These are phyloP conservation scores for Cotesia vestalis DNA, from an alignment of 1,140 invertebrate genomes.

Conservation along the genomic window DNA sequence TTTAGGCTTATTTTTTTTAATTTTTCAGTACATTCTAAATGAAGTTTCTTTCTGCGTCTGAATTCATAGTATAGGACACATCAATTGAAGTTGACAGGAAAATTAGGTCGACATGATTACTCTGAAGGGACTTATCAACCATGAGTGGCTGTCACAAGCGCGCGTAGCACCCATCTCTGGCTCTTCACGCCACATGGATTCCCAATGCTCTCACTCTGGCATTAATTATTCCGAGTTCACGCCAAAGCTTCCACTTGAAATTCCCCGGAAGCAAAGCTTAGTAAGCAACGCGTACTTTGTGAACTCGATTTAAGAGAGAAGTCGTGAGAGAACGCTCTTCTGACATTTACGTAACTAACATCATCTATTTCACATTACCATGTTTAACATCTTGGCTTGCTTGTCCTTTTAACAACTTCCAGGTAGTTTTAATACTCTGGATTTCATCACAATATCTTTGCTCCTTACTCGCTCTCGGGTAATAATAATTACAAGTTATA, in stretches of 20 bases:
- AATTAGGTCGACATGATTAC: conserved; percentile 23
- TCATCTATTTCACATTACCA: conserved; percentile 24
- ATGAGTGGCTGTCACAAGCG: conserved; percentile 16
- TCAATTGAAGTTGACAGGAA: conserved; percentile 7
- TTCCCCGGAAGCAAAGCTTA: conserved; percentile 22
- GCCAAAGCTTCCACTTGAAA: conserved; percentile 21
- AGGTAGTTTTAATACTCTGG: conserved; percentile 2
- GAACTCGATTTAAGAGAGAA: conserved; percentile 3
- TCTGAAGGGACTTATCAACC: conserved; percentile 21
- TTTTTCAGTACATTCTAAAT: not conserved
- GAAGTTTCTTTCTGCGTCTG: not conserved
- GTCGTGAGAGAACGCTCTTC: conserved; percentile 5
- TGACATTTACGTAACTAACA: conserved; percentile 14
- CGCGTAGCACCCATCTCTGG: conserved; percentile 17
- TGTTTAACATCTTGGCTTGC: conserved; percentile 7
- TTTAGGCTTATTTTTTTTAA: not conserved
- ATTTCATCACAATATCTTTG: conserved; percentile 2
- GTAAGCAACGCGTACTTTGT: conserved; percentile 18
- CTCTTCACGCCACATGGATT: conserved; percentile 17
- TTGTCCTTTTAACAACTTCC: not conserved
- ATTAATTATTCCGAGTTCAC: conserved; percentile 30
- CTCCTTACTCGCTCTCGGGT: not conserved
- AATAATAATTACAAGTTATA: too few relatives aligned
- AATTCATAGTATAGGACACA: not conserved
- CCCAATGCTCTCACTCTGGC: conserved; percentile 22